Percentiles rank a stretch among this genome's conserved stretches.
Evolutionary conservation across 2,888 invertebrate species (phyloP).

Genomic region (Drosophila pseudotalamancana): DNA sequence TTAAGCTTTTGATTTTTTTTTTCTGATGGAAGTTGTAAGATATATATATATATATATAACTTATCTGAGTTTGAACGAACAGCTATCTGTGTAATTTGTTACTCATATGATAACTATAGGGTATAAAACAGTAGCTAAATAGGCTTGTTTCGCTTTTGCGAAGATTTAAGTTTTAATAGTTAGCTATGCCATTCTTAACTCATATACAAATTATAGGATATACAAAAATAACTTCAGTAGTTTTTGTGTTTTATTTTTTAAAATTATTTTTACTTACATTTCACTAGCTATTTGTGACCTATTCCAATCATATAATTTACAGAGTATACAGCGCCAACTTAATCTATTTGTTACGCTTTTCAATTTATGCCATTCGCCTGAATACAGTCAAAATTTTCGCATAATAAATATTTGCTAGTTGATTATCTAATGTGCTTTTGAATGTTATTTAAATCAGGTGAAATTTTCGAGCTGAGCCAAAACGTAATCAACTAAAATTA

Average conservation of each 20-base stretch:
- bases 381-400: conserved; percentile 19
- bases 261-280: background rate
- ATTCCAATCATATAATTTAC: background rate
- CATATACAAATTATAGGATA: too few relatives aligned
- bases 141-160: too few relatives aligned
- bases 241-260: background rate
- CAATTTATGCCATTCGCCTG: conserved; percentile 3
- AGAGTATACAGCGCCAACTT: background rate
- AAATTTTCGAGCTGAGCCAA: conserved; percentile 12
- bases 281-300: background rate
- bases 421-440: conserved; percentile 16
- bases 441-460: conserved; percentile 29
- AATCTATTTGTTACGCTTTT: conserved; percentile 6
- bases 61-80: too few relatives aligned
- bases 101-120: too few relatives aligned
- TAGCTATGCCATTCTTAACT: too few relatives aligned
- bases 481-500: conserved; percentile 1
- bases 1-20: too few relatives aligned
- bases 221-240: too few relatives aligned
- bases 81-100: too few relatives aligned
- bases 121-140: too few relatives aligned
- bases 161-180: too few relatives aligned
- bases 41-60: too few relatives aligned
- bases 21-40: too few relatives aligned
- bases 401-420: conserved; percentile 10